A percentile compares a stretch with the other conserved stretches of the same genome.
phyloP scores from a whole-genome alignment of 1,140 invertebrate genomes.

The Papilio aristodemus region DNA sequence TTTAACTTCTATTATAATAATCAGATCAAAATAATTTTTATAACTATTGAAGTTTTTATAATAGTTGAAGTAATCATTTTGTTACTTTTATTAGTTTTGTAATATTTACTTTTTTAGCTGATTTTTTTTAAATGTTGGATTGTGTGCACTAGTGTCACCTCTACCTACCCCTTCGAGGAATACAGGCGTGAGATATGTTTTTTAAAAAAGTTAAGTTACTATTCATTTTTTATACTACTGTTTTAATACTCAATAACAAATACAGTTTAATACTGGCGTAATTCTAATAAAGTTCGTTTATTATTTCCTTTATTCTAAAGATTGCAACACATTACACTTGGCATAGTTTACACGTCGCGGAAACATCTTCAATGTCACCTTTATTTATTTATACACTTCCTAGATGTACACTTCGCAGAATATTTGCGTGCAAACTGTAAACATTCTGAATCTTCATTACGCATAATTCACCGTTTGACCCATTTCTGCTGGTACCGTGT shows the following conservation, averaged over 20 bases:
- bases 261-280: neutral
- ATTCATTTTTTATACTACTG: no score
- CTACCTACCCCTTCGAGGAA: no score
- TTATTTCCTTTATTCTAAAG: conserved; percentile 10
- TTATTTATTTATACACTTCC: conserved; percentile 64
- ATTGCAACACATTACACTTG: conserved; percentile 45
- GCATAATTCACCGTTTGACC: conserved; percentile 34
- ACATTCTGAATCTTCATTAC: conserved; percentile 23
- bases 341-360: conserved; percentile 63
- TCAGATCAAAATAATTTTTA: no score
- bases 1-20: no score
- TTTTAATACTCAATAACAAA: neutral
- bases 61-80: neutral
- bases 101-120: no score
- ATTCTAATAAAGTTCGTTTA: neutral
- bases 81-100: no score
- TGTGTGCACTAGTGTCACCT: no score
- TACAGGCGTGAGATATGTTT: no score
- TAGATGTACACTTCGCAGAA: conserved; percentile 38
- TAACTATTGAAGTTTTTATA: neutral
- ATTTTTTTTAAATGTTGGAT: no score
- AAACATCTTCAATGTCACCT: conserved; percentile 71
- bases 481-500: conserved; percentile 30
- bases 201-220: no score
- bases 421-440: conserved; percentile 23